phyloP scores from a whole-genome alignment of 2,888 invertebrate species.

The Pachydiplax longipennis region DNA sequence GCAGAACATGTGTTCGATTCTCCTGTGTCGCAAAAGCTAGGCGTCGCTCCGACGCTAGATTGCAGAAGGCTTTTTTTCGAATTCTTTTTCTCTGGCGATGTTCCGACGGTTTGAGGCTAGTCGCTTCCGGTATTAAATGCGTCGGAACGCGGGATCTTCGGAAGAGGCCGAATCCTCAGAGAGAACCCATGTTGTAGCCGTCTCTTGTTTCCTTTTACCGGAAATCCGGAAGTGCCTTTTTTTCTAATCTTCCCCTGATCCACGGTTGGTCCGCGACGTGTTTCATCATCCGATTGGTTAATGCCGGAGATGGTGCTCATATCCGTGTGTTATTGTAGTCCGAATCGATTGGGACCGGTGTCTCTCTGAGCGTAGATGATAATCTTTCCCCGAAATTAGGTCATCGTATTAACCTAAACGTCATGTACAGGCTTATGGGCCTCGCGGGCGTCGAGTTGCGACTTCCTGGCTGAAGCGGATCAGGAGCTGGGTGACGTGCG shows the following conservation, averaged over 20 bases:
- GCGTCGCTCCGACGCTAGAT: background rate
- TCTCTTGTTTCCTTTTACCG: background rate
- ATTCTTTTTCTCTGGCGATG: background rate
- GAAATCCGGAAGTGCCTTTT: background rate
- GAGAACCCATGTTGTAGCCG: background rate
- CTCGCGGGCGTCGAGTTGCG: too few species aligned
- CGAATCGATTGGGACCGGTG: background rate
- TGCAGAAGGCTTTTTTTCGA: background rate
- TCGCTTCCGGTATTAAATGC: constrained; percentile 14
- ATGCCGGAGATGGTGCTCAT: background rate
- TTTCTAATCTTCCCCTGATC: background rate
- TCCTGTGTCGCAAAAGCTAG: background rate
- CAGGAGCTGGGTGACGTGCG: too few species aligned
- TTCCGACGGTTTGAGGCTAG: background rate
- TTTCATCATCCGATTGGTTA: background rate
- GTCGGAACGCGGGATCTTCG: background rate
- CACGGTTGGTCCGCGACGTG: background rate
- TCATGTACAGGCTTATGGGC: background rate
- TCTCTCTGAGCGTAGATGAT: background rate
- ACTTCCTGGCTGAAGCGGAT: too few species aligned
- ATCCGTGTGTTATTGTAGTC: background rate
- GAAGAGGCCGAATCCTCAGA: background rate
- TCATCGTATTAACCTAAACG: background rate
- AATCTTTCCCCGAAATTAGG: background rate
- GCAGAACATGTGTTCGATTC: background rate